Evolutionary conservation across 1,140 invertebrate species (phyloP).

Genomic region (Mya arenaria): DNA sequence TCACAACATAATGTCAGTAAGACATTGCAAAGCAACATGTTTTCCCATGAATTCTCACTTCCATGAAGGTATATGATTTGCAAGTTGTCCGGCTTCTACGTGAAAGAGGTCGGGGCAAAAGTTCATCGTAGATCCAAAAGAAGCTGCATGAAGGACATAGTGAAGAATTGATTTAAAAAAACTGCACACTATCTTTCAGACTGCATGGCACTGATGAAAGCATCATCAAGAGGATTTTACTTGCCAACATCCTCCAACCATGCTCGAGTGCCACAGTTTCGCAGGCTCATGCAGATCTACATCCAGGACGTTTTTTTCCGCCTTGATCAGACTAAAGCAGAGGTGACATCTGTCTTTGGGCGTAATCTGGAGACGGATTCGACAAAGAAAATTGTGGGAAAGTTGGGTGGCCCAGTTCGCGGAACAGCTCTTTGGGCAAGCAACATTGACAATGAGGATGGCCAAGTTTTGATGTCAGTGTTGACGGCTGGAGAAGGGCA

Average conservation of each 20-base stretch:
- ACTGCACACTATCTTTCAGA: too few species aligned
- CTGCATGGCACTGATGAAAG: too few species aligned
- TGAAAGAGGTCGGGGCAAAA: constrained; percentile 33
- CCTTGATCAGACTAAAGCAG: constrained; percentile 55
- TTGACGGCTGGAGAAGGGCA: constrained; percentile 54
- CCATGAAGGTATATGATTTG: background rate
- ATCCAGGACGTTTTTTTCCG: constrained; percentile 41
- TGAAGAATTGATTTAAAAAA: background rate
- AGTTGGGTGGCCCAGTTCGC: constrained; percentile 21
- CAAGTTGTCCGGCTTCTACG: background rate
- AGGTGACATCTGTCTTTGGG: constrained; percentile 63
- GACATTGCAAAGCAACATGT: background rate
- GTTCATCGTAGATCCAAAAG: constrained; percentile 7
- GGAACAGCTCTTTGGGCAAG: constrained; percentile 46
- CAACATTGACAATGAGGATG: constrained; percentile 30
- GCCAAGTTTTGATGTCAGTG: constrained; percentile 59
- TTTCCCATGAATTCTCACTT: constrained; percentile 14
- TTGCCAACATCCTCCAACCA: too few species aligned
- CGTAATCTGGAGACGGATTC: constrained; percentile 63
- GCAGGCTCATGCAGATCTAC: constrained; percentile 57
- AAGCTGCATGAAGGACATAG: constrained; percentile 24
- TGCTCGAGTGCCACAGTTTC: constrained; percentile 1
- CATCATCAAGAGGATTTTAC: too few species aligned
- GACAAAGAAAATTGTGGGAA: constrained; percentile 50
- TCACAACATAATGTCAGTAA: constrained; percentile 2